Base-by-base conservation (phyloP, 2,113 vertebrate genomes). In the Chroicocephalus ridibundus region DNA sequence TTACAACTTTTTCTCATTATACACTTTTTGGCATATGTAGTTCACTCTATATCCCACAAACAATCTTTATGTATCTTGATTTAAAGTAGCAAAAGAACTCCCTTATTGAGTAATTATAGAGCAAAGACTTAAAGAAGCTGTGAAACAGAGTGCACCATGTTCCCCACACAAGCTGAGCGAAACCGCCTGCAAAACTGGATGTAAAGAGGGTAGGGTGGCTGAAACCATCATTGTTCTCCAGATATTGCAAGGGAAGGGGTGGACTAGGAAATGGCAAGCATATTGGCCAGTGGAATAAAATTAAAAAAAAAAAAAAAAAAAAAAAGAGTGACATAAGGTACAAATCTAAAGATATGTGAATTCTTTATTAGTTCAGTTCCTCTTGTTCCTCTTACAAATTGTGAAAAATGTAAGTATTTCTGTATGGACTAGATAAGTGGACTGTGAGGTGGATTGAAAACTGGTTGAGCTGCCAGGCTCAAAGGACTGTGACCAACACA, bases 261-360 rank as follows among this genome's bases (percentile, higher is more conserved):
- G 14, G 22, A 12, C 7, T 70, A 25, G 31, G 15, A 76, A 82
- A 64, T 3, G 7, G 9, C 3, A 85, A 70, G 3, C 11, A 25
- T 38, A 42, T 29, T 36, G 10, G 14, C 14, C 7, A 80, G 13
- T 27, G 10, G n/a, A 86, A 71, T 26, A 58, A 90, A 49, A 15
- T 61, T 18, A 20, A 4, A 0, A n/a, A 80, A 75, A 31, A 42
- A 0, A n/a, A 80, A n/a, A 80, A 42, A 20, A 4, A 0, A n/a
- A 80, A 75, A 31, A 42, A 19, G 14, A 18, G 14, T 71, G 16
- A 42, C 32, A 38, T 55, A 65, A 29, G 5, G 4, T 61, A 47
- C 24, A n/a, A 61, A 69, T 57, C 31, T 44, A 69, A 77, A 6
- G 15, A 64, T 29, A 4, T 36, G 55, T 47, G 60, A 87, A 81